Percentiles rank a stretch among this genome's conserved stretches.
These are phyloP conservation scores for Potorous gilbertii DNA, from an alignment of 2,797 vertebrate species.

Conservation along the genomic window DNA sequence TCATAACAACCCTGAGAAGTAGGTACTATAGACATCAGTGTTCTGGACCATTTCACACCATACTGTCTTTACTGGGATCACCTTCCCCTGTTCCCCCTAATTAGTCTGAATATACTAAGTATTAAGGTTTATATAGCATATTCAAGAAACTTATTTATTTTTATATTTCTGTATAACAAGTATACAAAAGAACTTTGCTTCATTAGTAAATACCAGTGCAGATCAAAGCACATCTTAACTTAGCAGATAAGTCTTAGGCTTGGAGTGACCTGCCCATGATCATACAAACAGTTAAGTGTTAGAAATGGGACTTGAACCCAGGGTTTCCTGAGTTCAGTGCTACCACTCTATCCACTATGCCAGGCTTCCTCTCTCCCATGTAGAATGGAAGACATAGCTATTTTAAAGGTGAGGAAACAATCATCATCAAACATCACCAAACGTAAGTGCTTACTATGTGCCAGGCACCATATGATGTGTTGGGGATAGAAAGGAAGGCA, in stretches of 20 bases:
- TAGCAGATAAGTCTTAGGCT: background rate
- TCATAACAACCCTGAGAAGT: background rate
- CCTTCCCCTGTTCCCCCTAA: background rate
- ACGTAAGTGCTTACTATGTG: background rate
- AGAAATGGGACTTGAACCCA: background rate
- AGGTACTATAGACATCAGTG: background rate
- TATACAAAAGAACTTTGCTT: background rate
- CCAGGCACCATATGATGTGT: background rate
- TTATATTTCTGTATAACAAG: background rate
- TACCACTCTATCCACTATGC: background rate
- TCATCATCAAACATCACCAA: background rate
- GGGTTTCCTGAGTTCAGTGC: background rate
- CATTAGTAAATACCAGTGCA: background rate
- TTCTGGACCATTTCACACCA: background rate
- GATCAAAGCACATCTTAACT: background rate
- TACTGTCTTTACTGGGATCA: background rate
- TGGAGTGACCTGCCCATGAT: background rate
- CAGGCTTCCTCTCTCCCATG: background rate
- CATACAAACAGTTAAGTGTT: background rate
- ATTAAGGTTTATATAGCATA: background rate
- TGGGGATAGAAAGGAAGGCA: background rate
- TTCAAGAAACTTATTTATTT: background rate
- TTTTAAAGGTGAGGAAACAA: background rate
- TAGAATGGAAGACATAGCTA: background rate
- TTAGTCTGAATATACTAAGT: background rate